Base-by-base conservation (phyloP, 2,888 invertebrate species). In the Eupithecia vulgata region DNA sequence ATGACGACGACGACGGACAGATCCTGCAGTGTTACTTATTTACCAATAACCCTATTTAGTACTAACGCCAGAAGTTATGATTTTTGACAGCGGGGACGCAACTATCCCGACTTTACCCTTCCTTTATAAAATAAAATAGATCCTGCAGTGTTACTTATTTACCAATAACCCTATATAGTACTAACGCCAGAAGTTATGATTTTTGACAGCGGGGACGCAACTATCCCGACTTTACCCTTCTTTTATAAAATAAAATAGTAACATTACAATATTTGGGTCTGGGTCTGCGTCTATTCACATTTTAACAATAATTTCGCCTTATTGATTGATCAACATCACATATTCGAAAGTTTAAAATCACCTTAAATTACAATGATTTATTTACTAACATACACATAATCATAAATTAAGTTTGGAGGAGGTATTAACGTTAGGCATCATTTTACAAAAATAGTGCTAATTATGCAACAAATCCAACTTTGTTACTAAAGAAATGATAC, bases 291-390 rank as follows among this genome's bases (percentile, higher is more conserved):
- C 70, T 71, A 68, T 74, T 71, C 52, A 62, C 67, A 71, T 57
- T 45, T 30, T 48, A 40, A 71, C 69, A 59, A 42, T 66, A 66
- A 70, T 76, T 75, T 67, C 67, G 62, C 52, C 67, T 66, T 70
- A 68, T 61, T 61, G 67, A 82, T 83, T 82, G 80, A 79, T 81
- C 79, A 80, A 81, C 76, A 81, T 64, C 35, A 35, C 79, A 81
- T 79, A 80, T 79, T 81, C 68, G 77, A 81, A 79, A 79, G 76
- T 70, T 78, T 72, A 78, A 73, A 52, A 73, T 73, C 73, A 75
- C 72, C 73, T 76, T 78, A 76, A 71, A 75, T 72, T 75, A 35
- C 1, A 57, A 25, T 57, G 75, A 73, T 74, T 76, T 72, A 78
- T 76, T 70, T 48, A 77, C 72, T 76, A 66, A 65, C 65, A 37